A percentile compares a stretch with the other conserved stretches of the same genome.
phyloP scores from a whole-genome alignment of 2,797 vertebrate genomes.

The Esox masquinongy region DNA sequence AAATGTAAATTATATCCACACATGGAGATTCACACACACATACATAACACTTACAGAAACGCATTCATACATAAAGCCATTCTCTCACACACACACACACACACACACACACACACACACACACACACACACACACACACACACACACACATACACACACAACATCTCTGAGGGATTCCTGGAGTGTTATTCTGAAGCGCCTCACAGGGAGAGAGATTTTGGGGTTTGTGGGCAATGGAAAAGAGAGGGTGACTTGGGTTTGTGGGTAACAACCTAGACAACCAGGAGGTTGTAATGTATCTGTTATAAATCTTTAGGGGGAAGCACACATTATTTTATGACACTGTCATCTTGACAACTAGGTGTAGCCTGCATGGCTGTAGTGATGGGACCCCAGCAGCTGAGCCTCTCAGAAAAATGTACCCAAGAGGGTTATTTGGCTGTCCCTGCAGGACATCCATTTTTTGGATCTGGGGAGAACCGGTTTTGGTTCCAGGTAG shows the following conservation, averaged over 20 bases:
- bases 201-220: background rate
- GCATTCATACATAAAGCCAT: background rate
- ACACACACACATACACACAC: too few relatives aligned
- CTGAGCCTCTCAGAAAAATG: background rate
- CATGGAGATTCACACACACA: background rate
- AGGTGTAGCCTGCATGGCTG: background rate
- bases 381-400: background rate
- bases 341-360: background rate
- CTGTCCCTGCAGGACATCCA: background rate
- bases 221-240: background rate
- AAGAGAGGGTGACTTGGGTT: background rate
- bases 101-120: too few relatives aligned
- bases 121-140: too few relatives aligned
- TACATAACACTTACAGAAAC: background rate
- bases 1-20: background rate
- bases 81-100: background rate
- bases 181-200: background rate
- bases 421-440: too few relatives aligned
- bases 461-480: background rate
- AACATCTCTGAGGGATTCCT: background rate
- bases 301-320: background rate
- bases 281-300: background rate
- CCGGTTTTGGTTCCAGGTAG: constrained; percentile 18
- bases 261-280: background rate
- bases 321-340: constrained; percentile 4